A percentile compares a stretch with the other conserved stretches of the same genome.
phyloP scores from a whole-genome alignment of 2,888 invertebrate species.

The Hydropsyche betteni region DNA sequence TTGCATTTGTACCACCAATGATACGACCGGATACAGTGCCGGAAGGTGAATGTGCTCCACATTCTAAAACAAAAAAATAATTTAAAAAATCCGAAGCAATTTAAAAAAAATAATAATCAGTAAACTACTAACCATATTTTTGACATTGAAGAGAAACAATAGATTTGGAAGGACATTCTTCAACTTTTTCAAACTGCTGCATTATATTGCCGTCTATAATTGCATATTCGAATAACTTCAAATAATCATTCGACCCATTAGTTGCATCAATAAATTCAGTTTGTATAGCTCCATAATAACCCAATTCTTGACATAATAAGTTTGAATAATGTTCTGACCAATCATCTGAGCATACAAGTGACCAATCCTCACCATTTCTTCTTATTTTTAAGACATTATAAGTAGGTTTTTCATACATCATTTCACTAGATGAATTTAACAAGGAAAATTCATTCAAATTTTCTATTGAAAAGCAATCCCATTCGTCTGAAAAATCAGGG shows the following conservation, averaged over 20 bases:
- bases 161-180: constrained; percentile 59
- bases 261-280: constrained; percentile 42
- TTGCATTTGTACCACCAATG: constrained; percentile 62
- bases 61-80: constrained; percentile 55
- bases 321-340: constrained; percentile 67
- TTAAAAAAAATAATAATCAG: background rate
- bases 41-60: constrained; percentile 58
- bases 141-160: constrained; percentile 67
- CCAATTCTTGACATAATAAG: constrained; percentile 65
- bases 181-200: constrained; percentile 60
- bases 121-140: constrained; percentile 61
- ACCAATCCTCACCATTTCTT: constrained; percentile 54
- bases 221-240: constrained; percentile 54
- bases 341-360: constrained; percentile 64
- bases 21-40: constrained; percentile 59
- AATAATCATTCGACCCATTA: constrained; percentile 44
- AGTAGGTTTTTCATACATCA: background rate
- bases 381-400: constrained; percentile 39
- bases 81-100: background rate
- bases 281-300: constrained; percentile 61
- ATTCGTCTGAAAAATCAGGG: constrained; percentile 71
- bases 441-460: constrained; percentile 31
- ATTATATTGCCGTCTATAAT: constrained; percentile 55
- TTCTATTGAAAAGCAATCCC: constrained; percentile 61
- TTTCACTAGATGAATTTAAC: constrained; percentile 39